These are phyloP conservation scores for Callyntrura guangdongensis DNA, from an alignment of 2,888 invertebrate species.

Conservation along the genomic window DNA sequence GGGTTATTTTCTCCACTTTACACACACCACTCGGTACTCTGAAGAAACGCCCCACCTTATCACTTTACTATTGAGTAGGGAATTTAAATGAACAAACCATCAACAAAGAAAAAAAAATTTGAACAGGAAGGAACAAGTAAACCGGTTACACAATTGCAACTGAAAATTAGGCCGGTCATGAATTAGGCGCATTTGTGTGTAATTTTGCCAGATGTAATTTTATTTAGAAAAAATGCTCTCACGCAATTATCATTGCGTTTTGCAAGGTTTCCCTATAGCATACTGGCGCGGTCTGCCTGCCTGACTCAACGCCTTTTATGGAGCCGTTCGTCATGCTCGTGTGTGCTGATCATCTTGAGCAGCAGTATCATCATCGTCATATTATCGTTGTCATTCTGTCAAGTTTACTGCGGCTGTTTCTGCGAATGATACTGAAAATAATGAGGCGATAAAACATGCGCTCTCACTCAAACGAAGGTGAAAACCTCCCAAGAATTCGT, in stretches of 20 bases:
- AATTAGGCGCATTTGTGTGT: too few species aligned
- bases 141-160: too few species aligned
- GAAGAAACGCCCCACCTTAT: not conserved
- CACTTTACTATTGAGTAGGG: slow-evolving; percentile 14
- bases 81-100: slow-evolving; percentile 29
- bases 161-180: too few species aligned
- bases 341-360: too few species aligned
- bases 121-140: too few species aligned
- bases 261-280: not conserved
- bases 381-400: not conserved
- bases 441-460: not conserved
- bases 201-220: not conserved
- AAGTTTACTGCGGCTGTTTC: not conserved
- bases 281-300: not conserved
- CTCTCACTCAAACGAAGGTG: not conserved
- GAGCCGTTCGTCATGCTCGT: not conserved
- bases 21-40: not conserved
- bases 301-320: slow-evolving; percentile 45
- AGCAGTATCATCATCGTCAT: too few species aligned
- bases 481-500: not conserved
- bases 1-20: slow-evolving; percentile 57
- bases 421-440: not conserved
- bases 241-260: not conserved
- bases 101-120: not conserved
- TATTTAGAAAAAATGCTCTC: slow-evolving; percentile 1